Base-by-base conservation (phyloP, 2,797 vertebrate species). In the Pseudochirops corinnae region DNA sequence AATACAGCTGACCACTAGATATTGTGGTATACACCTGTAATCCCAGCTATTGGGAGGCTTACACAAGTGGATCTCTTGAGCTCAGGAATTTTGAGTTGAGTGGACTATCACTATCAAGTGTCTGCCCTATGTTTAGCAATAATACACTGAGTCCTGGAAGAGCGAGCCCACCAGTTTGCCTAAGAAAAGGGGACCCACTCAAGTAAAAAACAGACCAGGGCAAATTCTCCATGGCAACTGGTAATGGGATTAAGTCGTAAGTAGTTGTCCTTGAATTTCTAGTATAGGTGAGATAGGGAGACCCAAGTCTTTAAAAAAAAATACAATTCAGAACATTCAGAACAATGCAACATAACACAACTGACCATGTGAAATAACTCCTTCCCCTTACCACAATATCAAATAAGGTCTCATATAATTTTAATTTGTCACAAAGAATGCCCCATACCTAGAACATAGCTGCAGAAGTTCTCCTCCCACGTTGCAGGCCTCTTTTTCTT, bases 401-500 rank as follows among this genome's bases (percentile, higher is more conserved):
- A 62, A 93, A 74, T 55, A 29, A 94, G 1, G 11, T 55, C 57
- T 46, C 13, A 56, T 4, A 33, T 26, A 58, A 92, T 18, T 93
- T 26, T 52, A 13, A 95, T 92, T 24, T 92, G 12, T 95, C 60
- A 93, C 6, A 94, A 55, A 94, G 46, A 93, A n/a, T 0, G 0
- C 0, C 0, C n/a, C 95, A 0, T 99, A 99, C 99, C 99, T 99
- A 93, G 99, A 99, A 96, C 99, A 99, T n/a, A 98, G 98, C 82
- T 99, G 99, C 87, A 99, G 99, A 82, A 98, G 98, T 93, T 99
- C 99, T 93, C 98, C 99, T 56, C 99, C 99, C 3, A 98, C 96
- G 94, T 99, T 98, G 96, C 99, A 99, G 0, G 99, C 99, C 95
- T 99, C 99, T 95, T 99, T 99, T 98, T 99, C 99, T 57, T 99